Percentiles rank a stretch among this genome's conserved stretches.
phyloP scores from a whole-genome alignment of 2,888 invertebrate genomes.

The Idaea dimidiata region DNA sequence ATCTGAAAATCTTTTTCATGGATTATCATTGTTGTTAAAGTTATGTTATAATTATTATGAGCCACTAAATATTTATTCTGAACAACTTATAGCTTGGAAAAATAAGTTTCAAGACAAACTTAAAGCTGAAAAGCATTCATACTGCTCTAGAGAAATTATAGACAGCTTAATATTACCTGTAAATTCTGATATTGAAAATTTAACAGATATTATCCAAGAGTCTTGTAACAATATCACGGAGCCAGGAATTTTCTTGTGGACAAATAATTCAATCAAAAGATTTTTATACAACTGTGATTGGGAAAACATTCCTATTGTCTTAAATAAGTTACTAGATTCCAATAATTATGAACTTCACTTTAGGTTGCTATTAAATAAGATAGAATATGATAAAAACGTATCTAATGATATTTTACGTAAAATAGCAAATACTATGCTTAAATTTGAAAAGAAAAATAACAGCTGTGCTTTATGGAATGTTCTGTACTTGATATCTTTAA shows the following conservation, averaged over 20 bases:
- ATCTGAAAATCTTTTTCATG: conserved; percentile 65
- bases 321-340: conserved; percentile 41
- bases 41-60: conserved; percentile 44
- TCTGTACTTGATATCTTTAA: conserved; percentile 53
- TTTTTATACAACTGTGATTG: conserved; percentile 41
- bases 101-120: conserved; percentile 35
- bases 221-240: conserved; percentile 32
- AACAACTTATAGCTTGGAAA: conserved; percentile 34
- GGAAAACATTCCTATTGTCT: conserved; percentile 40
- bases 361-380: conserved; percentile 43
- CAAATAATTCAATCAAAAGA: conserved; percentile 44
- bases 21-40: conserved; percentile 50
- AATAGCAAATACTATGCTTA: conserved; percentile 43
- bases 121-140: conserved; percentile 42
- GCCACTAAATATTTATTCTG: conserved; percentile 18
- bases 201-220: conserved; percentile 43
- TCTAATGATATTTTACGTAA: conserved; percentile 34
- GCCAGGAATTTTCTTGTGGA: conserved; percentile 57
- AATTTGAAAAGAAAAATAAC: conserved; percentile 36
- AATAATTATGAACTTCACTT: conserved; percentile 51
- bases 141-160: conserved; percentile 49
- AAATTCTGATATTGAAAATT: conserved; percentile 23
- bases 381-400: conserved; percentile 33
- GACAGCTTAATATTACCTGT: conserved; percentile 38
- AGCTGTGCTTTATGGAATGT: conserved; percentile 54